A percentile compares a stretch with the other conserved stretches of the same genome.
Conservation (phyloP, 2,888 invertebrate species). For the Caenorhabditis macrosperma region DNA sequence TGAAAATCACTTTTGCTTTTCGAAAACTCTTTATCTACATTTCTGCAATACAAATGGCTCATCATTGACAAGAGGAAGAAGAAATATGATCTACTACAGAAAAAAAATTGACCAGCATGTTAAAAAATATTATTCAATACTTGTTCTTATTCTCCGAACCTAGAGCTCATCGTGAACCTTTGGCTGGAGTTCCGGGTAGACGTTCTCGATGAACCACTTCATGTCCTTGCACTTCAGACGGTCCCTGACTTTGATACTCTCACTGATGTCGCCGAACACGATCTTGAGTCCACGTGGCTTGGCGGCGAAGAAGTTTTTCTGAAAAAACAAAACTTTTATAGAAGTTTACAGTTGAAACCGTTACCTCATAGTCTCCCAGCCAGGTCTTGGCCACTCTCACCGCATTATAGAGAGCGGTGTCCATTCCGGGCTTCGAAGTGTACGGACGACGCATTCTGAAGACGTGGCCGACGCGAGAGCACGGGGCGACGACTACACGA, state of each 20-base stretch:
- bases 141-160: no score
- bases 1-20: no score
- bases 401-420: constrained; percentile 92
- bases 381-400: constrained; percentile 98
- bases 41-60: no score
- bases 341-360: neutral
- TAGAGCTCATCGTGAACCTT: constrained; percentile 58
- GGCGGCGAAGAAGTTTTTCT: constrained; percentile 78
- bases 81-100: no score
- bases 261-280: constrained; percentile 88
- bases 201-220: constrained; percentile 89
- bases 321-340: constrained; percentile 44
- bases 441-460: constrained; percentile 98
- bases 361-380: constrained; percentile 88
- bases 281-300: constrained; percentile 83
- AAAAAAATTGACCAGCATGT: neutral
- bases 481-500: constrained; percentile 93
- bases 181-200: constrained; percentile 86
- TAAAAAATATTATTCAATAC: neutral
- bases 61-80: no score
- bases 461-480: constrained; percentile 96
- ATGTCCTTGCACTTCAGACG: constrained; percentile 88
- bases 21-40: no score
- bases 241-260: constrained; percentile 86
- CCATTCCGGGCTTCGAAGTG: constrained; percentile 85